Conservation (phyloP, 1,140 invertebrate species). For the Charaxes varanes region DNA sequence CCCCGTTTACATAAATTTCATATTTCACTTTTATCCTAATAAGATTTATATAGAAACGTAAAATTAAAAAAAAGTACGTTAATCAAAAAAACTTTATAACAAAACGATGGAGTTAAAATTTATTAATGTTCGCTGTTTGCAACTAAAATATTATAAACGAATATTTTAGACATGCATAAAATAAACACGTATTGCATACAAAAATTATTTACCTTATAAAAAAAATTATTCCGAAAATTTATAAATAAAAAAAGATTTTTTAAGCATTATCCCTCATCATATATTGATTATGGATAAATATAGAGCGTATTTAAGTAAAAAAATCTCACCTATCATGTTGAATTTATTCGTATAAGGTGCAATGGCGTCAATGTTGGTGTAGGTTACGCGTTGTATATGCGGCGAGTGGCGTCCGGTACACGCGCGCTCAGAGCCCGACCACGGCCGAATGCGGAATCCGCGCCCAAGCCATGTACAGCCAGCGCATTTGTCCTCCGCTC, state of each 20-base stretch:
- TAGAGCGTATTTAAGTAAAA: neutral
- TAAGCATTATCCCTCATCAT: conserved; percentile 1
- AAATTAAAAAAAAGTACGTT: too few relatives aligned
- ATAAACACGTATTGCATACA: too few relatives aligned
- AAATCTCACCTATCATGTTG: conserved; percentile 61
- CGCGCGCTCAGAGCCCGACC: conserved; percentile 34
- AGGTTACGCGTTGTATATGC: conserved; percentile 47
- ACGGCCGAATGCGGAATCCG: conserved; percentile 36
- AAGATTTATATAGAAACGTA: too few relatives aligned
- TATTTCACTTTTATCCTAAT: conserved; percentile 10
- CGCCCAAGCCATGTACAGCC: conserved; percentile 29
- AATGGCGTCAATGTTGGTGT: conserved; percentile 62
- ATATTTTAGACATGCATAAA: too few relatives aligned
- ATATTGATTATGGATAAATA: too few relatives aligned
- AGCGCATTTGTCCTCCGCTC: conserved; percentile 32
- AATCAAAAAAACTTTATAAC: too few relatives aligned
- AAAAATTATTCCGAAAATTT: too few relatives aligned
- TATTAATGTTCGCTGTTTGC: too few relatives aligned
- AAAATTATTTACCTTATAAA: too few relatives aligned
- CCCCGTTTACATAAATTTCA: conserved; percentile 7
- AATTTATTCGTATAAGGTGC: conserved; percentile 39
- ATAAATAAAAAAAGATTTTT: neutral
- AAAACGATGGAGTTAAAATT: neutral
- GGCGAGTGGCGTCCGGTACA: conserved; percentile 14
- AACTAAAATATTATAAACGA: neutral